Conservation (phyloP, 2,113 vertebrate genomes). For the Pelecanus crispus region DNA sequence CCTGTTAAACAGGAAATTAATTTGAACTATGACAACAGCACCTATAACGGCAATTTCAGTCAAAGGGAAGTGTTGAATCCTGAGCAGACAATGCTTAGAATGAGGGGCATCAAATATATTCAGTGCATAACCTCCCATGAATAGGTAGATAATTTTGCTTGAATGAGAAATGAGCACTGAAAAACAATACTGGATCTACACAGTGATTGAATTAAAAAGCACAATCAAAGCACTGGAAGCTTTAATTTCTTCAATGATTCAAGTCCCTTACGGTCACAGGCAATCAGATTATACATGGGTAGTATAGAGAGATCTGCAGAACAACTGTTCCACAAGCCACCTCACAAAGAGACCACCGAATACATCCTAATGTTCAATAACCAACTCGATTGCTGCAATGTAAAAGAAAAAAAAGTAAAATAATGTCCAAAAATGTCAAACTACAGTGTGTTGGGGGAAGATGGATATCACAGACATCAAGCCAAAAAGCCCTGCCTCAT, state of each 20-base stretch:
- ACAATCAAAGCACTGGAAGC: neutral
- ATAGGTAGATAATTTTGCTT: neutral
- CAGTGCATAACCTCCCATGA: neutral
- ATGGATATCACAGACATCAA: neutral
- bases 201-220: neutral
- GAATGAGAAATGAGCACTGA: neutral
- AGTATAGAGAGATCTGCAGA: neutral
- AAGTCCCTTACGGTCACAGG: neutral
- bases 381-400: neutral
- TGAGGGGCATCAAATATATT: neutral
- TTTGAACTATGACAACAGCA: conserved; percentile 16
- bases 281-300: neutral
- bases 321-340: neutral
- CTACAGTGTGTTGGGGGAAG: neutral
- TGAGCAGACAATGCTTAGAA: neutral
- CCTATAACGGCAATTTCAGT: neutral
- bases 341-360: neutral
- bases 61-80: neutral
- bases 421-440: neutral
- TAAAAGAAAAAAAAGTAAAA: neutral
- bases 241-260: neutral
- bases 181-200: neutral
- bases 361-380: neutral
- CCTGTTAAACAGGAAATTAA: conserved; percentile 26
- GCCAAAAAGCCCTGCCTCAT: neutral